Base-by-base conservation (phyloP, 1,140 invertebrate species). In the Aradophagus sp. region DNA sequence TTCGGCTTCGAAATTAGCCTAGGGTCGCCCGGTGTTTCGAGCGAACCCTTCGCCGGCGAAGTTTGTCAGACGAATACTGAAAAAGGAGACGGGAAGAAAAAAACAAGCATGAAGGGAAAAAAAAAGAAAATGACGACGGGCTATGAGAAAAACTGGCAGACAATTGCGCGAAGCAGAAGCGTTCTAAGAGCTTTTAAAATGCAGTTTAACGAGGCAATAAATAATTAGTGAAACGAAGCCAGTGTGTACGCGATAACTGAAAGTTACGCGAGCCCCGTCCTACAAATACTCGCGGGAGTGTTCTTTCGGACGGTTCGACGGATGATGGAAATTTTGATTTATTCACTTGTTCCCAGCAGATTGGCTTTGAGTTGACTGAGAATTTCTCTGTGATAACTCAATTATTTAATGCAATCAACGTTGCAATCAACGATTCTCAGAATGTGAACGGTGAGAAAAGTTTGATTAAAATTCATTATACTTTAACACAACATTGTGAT, bases 191-290 rank as follows among this genome's bases (percentile, higher is more conserved):
- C 63, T 53, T 61, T 65, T 68, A 59, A 73, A 67, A 58, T 61
- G 53, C 65, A 53, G 41, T 65, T 68, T 68, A 73, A 73, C 71
- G 55, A 68, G 58, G 52, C 58, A 73, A 73, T 68, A 68, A 68
- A 68, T 68, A 73, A 63, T 73, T 72, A 62, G 50, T 62, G 61
- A 72, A 66, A 66, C 55, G 68, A 53, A 66, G n/a, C 61, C 61
- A 59, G 47, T 48, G n/a, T n/a, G n/a, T n/a, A n/a, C n/a, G n/a
- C n/a, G 50, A 70, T 70, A 70, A 63, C 55, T 62, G 67, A 62
- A 63, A 68, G 65, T 56, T 69, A 48, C 42, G 36, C 42, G 45
- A 32, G 31, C 59, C 52, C 34, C 53, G 67, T 58, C 59, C 53
- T 45, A 58, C 67, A 63, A 71, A 63, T 71, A 71, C 58, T 65